Conservation (phyloP, 2,888 invertebrate genomes). For the Cancer borealis region DNA sequence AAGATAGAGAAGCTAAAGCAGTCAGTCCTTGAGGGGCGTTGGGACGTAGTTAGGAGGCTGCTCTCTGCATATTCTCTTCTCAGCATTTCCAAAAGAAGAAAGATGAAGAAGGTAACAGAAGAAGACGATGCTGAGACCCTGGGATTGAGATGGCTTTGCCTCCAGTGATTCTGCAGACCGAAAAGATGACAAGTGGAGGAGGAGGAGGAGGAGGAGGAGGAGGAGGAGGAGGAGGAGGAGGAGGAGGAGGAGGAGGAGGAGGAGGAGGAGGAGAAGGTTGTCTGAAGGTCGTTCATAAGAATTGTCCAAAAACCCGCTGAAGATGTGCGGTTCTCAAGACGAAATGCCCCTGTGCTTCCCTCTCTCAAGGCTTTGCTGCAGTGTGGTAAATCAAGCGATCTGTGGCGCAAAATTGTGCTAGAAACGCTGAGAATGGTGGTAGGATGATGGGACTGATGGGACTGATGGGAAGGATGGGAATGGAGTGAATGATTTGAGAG, state of each 20-base stretch:
- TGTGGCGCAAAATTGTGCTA: not conserved
- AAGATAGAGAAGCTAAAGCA: not conserved
- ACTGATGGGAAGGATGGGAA: not conserved
- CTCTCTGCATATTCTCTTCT: constrained; percentile 28
- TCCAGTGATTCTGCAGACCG: not conserved
- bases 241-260: too few species aligned
- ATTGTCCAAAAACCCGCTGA: not conserved
- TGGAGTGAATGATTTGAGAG: not conserved
- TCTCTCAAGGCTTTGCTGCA: not conserved
- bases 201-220: not conserved
- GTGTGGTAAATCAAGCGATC: not conserved
- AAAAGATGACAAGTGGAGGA: not conserved
- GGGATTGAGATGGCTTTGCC: not conserved
- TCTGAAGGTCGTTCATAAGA: not conserved
- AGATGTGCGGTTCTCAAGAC: not conserved
- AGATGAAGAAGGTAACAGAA: constrained; percentile 30
- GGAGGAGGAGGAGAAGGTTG: not conserved
- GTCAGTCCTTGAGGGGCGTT: not conserved
- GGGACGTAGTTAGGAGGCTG: not conserved
- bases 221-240: not conserved
- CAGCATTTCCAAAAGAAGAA: not conserved
- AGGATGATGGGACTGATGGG: not conserved
- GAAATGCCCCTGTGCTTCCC: not conserved
- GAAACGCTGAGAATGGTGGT: not conserved
- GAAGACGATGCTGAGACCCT: not conserved